These are phyloP conservation scores for Cherax destructor DNA, from an alignment of 1,140 invertebrate species.

Conservation along the genomic window DNA sequence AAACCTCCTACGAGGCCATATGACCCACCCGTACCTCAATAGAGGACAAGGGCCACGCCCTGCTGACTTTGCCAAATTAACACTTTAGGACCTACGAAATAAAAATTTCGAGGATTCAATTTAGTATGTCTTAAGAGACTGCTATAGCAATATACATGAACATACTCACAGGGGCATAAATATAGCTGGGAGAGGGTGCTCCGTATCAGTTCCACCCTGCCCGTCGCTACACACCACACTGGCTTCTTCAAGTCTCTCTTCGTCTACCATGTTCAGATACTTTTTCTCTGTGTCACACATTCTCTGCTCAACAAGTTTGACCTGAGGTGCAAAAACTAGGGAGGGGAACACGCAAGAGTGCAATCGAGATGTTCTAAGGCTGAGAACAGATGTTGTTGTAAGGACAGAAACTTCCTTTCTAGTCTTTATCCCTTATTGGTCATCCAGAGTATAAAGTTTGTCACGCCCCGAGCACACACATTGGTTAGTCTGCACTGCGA, in stretches of 20 bases:
- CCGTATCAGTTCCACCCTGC: background rate
- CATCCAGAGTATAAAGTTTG: background rate
- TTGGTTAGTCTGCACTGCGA: background rate
- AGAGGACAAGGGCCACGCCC: background rate
- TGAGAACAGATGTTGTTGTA: background rate
- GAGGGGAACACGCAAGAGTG: background rate
- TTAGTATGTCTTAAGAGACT: too few species aligned
- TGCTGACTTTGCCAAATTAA: background rate
- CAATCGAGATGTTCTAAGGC: background rate
- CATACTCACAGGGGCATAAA: background rate
- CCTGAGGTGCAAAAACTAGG: background rate
- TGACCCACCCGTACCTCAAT: slow-evolving; percentile 9
- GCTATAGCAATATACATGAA: background rate
- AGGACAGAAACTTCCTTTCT: background rate
- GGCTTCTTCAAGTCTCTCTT: background rate
- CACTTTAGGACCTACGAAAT: too few species aligned
- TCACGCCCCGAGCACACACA: background rate
- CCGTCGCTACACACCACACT: slow-evolving; percentile 41
- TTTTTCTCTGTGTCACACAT: slow-evolving; percentile 14
- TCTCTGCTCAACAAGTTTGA: background rate
- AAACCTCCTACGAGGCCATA: slow-evolving; percentile 3
- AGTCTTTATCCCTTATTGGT: background rate
- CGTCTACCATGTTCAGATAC: background rate
- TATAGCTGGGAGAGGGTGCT: background rate
- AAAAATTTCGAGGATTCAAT: too few species aligned